Conservation (phyloP, 2,113 vertebrate species). For the Antidorcas marsupialis region DNA sequence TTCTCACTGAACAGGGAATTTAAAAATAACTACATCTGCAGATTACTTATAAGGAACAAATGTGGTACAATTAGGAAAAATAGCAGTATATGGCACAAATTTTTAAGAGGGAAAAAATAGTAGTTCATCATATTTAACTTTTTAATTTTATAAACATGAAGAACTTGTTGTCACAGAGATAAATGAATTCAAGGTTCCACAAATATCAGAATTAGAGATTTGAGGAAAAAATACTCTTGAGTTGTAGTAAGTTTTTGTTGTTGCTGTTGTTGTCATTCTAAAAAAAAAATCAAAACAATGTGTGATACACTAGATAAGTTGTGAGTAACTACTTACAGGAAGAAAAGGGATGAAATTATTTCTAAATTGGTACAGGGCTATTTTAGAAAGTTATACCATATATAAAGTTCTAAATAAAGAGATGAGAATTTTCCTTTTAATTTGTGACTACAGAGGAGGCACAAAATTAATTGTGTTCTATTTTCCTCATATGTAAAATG, state of each 20-base stretch:
- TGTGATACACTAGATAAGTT: background rate
- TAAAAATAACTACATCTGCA: background rate
- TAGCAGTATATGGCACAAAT: background rate
- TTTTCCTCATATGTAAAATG: background rate
- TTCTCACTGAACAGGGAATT: background rate
- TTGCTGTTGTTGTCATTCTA: background rate
- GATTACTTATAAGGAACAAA: background rate
- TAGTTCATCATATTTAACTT: background rate
- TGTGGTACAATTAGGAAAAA: background rate
- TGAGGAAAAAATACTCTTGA: background rate
- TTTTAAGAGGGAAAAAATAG: background rate
- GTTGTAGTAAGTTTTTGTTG: background rate
- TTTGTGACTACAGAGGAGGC: background rate
- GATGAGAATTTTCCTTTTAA: background rate
- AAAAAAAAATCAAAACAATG: background rate
- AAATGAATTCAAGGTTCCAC: background rate
- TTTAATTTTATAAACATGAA: background rate
- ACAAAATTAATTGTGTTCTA: background rate
- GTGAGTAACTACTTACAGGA: background rate
- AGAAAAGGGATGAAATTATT: background rate
- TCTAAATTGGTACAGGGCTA: background rate
- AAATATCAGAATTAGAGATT: background rate
- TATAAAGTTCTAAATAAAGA: background rate
- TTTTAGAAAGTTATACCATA: background rate
- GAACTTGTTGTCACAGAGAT: background rate